Evolutionary conservation across 2,113 vertebrate genomes (phyloP).

Genomic region (Rhinolophus sinicus): DNA sequence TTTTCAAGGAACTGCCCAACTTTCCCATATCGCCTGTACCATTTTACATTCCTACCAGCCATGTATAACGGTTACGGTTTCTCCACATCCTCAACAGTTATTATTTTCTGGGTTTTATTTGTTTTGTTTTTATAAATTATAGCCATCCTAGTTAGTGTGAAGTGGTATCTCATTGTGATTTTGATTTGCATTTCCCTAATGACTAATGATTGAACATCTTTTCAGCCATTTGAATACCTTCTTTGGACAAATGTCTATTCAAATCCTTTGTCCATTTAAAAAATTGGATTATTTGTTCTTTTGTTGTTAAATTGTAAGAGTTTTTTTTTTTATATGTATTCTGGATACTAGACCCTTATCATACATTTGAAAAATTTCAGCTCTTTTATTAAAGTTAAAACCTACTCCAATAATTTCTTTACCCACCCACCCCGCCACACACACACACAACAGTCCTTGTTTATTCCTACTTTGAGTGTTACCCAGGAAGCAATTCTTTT

Average conservation of each 20-base stretch:
- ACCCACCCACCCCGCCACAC: neutral
- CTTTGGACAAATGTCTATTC: neutral
- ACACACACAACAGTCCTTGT: neutral
- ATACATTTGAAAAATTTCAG: neutral
- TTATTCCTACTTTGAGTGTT: slow-evolving; percentile 35
- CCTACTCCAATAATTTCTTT: neutral
- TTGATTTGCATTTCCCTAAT: slow-evolving; percentile 12
- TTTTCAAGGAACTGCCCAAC: neutral
- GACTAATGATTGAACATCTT: neutral
- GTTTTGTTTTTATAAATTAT: neutral
- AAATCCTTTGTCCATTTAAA: neutral
- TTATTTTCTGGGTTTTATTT: neutral
- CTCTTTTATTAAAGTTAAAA: slow-evolving; percentile 12
- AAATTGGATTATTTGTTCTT: neutral
- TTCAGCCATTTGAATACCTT: neutral
- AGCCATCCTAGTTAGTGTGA: neutral
- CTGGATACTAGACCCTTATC: neutral
- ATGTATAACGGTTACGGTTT: neutral
- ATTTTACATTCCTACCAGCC: neutral
- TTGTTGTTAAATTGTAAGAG: slow-evolving; percentile 39
- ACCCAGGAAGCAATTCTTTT: slow-evolving; percentile 25
- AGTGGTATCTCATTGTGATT: slow-evolving; percentile 22
- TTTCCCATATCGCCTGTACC: neutral
- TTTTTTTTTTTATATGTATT: neutral
- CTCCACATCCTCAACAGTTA: neutral